Evolutionary conservation across 2,113 vertebrate genomes (phyloP).

Genomic region (Brachirus orientalis): DNA sequence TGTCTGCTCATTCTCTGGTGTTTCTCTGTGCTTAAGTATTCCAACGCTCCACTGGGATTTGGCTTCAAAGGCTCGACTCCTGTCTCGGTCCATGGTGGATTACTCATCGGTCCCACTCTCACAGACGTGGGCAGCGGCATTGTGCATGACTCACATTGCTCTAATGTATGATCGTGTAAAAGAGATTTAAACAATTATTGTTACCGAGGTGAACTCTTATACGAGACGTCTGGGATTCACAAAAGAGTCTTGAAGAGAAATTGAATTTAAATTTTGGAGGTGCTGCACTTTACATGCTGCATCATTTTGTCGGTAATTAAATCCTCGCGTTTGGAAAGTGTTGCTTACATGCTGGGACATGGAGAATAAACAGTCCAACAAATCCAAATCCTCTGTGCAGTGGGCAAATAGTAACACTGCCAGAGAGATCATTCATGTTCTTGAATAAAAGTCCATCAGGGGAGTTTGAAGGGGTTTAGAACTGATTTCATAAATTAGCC

Average conservation of each 20-base stretch:
- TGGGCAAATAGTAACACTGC: too few species aligned
- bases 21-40: slow-evolving; percentile 24
- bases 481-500: too few species aligned
- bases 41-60: slow-evolving; percentile 17
- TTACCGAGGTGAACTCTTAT: background rate
- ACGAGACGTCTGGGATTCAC: background rate
- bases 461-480: too few species aligned
- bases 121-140: slow-evolving; percentile 46
- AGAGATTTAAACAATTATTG: background rate
- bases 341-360: too few species aligned
- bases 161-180: slow-evolving; percentile 16
- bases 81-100: slow-evolving; percentile 53
- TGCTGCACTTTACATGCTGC: background rate
- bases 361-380: too few species aligned
- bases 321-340: too few species aligned
- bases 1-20: slow-evolving; percentile 2
- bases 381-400: too few species aligned
- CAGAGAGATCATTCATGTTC: too few species aligned
- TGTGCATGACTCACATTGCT: slow-evolving; percentile 58
- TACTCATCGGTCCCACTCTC: slow-evolving; percentile 56
- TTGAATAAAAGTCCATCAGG: too few species aligned
- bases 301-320: background rate
- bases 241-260: too few species aligned
- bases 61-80: slow-evolving; percentile 45
- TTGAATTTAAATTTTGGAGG: too few species aligned